Evolutionary conservation across 2,888 invertebrate genomes (phyloP).

Genomic region (Thumatha senex): DNA sequence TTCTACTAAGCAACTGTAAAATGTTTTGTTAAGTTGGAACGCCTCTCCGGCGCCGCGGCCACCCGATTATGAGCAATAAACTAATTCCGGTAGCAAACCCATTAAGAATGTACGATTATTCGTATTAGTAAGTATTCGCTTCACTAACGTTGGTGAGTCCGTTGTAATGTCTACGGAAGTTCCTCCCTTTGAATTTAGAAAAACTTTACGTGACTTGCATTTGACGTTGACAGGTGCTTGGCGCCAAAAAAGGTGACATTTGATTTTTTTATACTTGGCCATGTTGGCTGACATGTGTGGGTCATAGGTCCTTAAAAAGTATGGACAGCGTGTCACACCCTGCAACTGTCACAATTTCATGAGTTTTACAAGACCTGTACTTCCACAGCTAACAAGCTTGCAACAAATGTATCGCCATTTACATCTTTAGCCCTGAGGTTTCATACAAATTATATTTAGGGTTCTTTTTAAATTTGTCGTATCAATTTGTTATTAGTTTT

Average conservation of each 20-base stretch:
- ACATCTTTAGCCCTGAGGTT: too few species aligned
- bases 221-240: conserved; percentile 24
- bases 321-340: too few species aligned
- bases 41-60: conserved; percentile 72
- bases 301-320: too few species aligned
- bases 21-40: conserved; percentile 55
- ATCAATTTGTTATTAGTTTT: too few species aligned
- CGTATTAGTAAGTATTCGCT: conserved; percentile 48
- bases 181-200: conserved; percentile 23
- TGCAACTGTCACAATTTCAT: too few species aligned
- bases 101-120: conserved; percentile 68
- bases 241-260: conserved; percentile 20
- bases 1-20: conserved; percentile 21
- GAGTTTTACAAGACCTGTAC: too few species aligned
- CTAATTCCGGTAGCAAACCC: conserved; percentile 78
- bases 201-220: conserved; percentile 27
- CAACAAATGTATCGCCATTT: too few species aligned
- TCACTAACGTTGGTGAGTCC: conserved; percentile 29
- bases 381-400: too few species aligned
- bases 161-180: conserved; percentile 31
- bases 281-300: too few species aligned
- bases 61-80: conserved; percentile 77
- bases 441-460: too few species aligned
- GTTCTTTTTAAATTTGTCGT: too few species aligned
- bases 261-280: background rate